A percentile compares a stretch with the other conserved stretches of the same genome.
Conservation (phyloP, 2,797 vertebrate genomes). For the Hydrolagus colliei region DNA sequence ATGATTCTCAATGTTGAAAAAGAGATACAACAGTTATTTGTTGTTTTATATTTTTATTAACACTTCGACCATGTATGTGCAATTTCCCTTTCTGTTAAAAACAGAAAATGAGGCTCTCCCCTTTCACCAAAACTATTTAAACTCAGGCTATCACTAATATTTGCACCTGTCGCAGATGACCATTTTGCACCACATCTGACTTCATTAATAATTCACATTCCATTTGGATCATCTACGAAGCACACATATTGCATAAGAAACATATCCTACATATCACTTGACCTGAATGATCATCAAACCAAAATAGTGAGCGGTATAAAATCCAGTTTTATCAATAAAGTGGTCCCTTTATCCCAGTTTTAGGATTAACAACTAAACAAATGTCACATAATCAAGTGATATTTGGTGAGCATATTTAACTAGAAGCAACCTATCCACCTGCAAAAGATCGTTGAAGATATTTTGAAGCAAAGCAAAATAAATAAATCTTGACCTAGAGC, state of each 20-base stretch:
- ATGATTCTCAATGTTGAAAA: background rate
- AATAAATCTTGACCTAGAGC: background rate
- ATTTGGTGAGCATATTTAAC: background rate
- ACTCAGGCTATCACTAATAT: background rate
- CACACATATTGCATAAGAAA: too few species aligned
- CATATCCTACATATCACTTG: too few species aligned
- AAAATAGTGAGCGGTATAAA: background rate
- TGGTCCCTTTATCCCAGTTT: background rate
- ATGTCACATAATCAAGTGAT: background rate
- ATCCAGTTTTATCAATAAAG: background rate
- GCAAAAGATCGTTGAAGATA: background rate
- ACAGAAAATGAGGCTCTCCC: background rate
- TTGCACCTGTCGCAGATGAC: background rate
- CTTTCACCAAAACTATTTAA: background rate
- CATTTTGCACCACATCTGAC: too few species aligned
- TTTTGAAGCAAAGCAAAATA: background rate
- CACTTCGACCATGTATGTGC: background rate
- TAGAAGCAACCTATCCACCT: too few species aligned
- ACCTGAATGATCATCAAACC: background rate
- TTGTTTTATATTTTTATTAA: background rate
- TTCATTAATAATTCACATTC: background rate
- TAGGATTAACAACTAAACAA: background rate
- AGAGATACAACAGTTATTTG: background rate
- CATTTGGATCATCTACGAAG: background rate
- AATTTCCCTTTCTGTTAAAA: background rate